Evolutionary conservation across 1,140 invertebrate genomes (phyloP).

Genomic region (Zaprionus taronus): DNA sequence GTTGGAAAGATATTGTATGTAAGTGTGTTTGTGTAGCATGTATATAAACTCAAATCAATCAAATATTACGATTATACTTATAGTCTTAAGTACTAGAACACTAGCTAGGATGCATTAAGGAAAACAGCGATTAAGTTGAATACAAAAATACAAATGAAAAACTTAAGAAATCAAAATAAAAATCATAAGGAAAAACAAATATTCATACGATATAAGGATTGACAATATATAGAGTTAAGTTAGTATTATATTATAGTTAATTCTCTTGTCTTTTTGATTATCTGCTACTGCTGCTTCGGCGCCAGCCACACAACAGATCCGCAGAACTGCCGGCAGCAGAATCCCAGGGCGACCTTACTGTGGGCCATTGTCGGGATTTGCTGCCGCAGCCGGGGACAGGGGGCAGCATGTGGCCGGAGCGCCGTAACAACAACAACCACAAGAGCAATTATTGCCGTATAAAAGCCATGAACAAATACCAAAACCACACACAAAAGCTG

Average conservation of each 20-base stretch:
- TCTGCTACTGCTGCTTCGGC: slow-evolving; percentile 39
- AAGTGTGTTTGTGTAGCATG: not conserved
- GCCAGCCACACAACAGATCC: slow-evolving; percentile 19
- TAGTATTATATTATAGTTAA: slow-evolving; percentile 51
- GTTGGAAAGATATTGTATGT: slow-evolving; percentile 10
- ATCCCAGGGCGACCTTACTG: slow-evolving; percentile 38
- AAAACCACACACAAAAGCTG: slow-evolving; percentile 84
- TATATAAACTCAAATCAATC: slow-evolving; percentile 44
- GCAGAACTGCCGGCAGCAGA: not conserved
- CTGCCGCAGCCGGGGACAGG: slow-evolving; percentile 21
- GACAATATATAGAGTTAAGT: slow-evolving; percentile 37
- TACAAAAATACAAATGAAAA: slow-evolving; percentile 53
- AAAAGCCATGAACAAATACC: slow-evolving; percentile 84
- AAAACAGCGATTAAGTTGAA: slow-evolving; percentile 47
- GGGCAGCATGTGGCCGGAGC: slow-evolving; percentile 36
- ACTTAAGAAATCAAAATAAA: slow-evolving; percentile 30
- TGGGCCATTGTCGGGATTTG: slow-evolving; percentile 47
- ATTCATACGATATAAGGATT: slow-evolving; percentile 19
- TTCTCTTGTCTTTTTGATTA: slow-evolving; percentile 30
- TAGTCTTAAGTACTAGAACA: not conserved
- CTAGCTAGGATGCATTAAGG: slow-evolving; percentile 23
- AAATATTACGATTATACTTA: slow-evolving; percentile 26
- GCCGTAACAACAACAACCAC: slow-evolving; percentile 62
- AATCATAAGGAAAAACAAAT: slow-evolving; percentile 32
- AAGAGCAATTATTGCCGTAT: slow-evolving; percentile 62